Percentiles rank a stretch among this genome's conserved stretches.
phyloP scores from a whole-genome alignment of 2,113 vertebrate species.

The Cheilinus undulatus region DNA sequence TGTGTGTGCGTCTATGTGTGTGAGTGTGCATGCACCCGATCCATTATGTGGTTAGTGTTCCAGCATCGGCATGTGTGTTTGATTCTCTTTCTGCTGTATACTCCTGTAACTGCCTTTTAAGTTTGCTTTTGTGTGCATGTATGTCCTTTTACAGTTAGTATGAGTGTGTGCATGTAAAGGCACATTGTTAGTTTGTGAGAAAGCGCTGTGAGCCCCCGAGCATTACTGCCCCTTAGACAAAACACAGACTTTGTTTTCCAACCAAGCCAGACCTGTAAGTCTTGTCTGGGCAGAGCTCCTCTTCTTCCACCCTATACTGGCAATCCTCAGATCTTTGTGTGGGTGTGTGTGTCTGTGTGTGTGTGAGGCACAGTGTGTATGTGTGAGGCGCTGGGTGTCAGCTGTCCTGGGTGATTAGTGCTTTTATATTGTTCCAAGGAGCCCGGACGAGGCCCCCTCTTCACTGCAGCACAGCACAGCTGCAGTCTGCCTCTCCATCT shows the following conservation, averaged over 20 bases:
- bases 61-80: conserved; percentile 72
- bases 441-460: conserved; percentile 76
- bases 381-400: conserved; percentile 77
- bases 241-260: conserved; percentile 89
- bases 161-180: conserved; percentile 18
- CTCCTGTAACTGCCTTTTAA: conserved; percentile 57
- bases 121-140: conserved; percentile 30
- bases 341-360: conserved; percentile 55
- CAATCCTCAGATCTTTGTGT: conserved; percentile 74
- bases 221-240: conserved; percentile 86
- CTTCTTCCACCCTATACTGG: conserved; percentile 65
- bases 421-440: conserved; percentile 83
- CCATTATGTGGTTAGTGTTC: conserved; percentile 72
- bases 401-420: conserved; percentile 83
- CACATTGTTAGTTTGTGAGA: conserved; percentile 52
- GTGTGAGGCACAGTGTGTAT: conserved; percentile 47
- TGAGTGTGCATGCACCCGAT: conserved; percentile 34
- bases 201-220: conserved; percentile 78
- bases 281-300: conserved; percentile 77
- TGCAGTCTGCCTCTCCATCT: conserved; percentile 78
- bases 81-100: conserved; percentile 58
- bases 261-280: conserved; percentile 80
- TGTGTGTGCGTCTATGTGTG: conserved; percentile 38
- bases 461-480: conserved; percentile 73
- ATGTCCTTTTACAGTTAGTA: conserved; percentile 45